phyloP scores from a whole-genome alignment of 2,113 vertebrate species.

The Passerina amoena region DNA sequence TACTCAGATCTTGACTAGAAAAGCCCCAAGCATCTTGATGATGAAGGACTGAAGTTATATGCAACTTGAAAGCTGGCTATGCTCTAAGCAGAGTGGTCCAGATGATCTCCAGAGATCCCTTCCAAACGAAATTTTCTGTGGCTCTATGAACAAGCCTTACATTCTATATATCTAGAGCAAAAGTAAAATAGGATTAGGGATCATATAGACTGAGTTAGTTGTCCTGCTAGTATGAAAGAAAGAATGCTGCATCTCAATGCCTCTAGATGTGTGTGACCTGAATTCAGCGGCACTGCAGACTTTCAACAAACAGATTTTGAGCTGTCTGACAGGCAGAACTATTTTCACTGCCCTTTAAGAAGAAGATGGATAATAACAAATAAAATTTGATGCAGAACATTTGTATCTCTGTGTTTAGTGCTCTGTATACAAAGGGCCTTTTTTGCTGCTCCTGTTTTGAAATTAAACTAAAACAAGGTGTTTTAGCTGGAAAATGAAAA shows the following conservation, averaged over 20 bases:
- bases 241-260: neutral
- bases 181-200: neutral
- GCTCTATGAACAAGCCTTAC: neutral
- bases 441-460: neutral
- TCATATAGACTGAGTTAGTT: neutral
- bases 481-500: conserved; percentile 29
- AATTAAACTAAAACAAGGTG: neutral
- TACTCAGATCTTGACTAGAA: neutral
- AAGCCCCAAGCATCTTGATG: neutral
- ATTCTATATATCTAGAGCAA: neutral
- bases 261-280: conserved; percentile 13
- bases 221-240: neutral
- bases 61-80: neutral
- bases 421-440: neutral
- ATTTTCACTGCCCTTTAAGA: neutral
- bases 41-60: neutral
- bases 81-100: neutral
- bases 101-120: neutral
- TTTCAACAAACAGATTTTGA: conserved; percentile 1
- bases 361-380: conserved; percentile 13
- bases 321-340: conserved; percentile 15
- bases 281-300: conserved; percentile 16
- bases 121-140: neutral
- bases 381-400: conserved; percentile 4
- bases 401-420: neutral